A percentile compares a stretch with the other conserved stretches of the same genome.
These are phyloP conservation scores for Nyctibius bracteatus DNA, from an alignment of 2,113 vertebrate genomes.

Conservation along the genomic window DNA sequence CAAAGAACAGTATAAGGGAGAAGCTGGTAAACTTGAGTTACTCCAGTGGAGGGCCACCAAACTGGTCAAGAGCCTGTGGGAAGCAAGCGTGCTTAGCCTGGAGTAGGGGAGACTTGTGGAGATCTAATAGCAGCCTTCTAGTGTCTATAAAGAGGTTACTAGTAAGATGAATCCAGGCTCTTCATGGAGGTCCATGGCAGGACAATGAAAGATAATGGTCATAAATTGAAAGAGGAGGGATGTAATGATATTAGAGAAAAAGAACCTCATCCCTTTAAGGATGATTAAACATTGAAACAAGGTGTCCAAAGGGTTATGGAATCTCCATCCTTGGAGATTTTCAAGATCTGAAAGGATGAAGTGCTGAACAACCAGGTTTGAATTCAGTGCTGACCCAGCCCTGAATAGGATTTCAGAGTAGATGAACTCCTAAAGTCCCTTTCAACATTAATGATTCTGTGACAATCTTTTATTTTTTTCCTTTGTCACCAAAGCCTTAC, in stretches of 20 bases:
- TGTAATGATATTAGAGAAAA: not conserved
- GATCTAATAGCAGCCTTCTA: not conserved
- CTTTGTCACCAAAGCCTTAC: not conserved
- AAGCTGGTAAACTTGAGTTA: not conserved
- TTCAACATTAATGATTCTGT: not conserved
- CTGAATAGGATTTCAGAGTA: not conserved
- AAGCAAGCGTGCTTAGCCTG: not conserved
- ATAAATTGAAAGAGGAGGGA: not conserved
- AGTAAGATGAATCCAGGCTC: not conserved
- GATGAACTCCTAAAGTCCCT: not conserved
- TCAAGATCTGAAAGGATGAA: not conserved
- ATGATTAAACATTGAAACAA: not conserved
- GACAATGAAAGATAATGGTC: not conserved
- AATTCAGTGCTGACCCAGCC: not conserved
- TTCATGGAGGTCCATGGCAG: not conserved
- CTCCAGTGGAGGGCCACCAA: not conserved
- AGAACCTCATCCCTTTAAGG: not conserved
- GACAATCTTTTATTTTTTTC: not conserved
- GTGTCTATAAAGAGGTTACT: not conserved
- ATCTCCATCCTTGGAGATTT: not conserved
- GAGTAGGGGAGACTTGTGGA: not conserved
- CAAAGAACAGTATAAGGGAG: not conserved
- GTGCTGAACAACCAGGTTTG: accelerated
- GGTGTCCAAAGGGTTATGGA: not conserved
- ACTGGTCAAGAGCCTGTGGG: not conserved